Percentiles rank a stretch among this genome's conserved stretches.
Evolutionary conservation across 2,797 vertebrate genomes (phyloP).

Genomic region (Gallinago stenura): DNA sequence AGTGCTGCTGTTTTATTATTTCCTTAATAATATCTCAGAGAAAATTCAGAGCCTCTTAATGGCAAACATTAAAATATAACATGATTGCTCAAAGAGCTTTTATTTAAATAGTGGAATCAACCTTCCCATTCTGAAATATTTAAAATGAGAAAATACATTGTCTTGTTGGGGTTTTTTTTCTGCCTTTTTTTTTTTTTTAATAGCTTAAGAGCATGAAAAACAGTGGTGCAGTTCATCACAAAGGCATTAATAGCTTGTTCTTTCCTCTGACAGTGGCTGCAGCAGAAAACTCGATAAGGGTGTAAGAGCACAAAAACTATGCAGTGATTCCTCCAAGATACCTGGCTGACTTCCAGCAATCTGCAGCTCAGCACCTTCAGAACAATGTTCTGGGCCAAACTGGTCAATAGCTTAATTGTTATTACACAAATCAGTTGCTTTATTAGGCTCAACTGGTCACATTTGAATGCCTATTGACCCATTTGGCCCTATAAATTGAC

Average conservation of each 20-base stretch:
- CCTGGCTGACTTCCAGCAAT: neutral
- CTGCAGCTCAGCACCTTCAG: neutral
- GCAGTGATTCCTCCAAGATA: neutral
- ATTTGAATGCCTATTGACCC: neutral
- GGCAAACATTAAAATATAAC: neutral
- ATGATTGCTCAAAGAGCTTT: neutral
- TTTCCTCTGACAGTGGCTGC: neutral
- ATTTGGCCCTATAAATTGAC: neutral
- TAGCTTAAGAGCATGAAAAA: neutral
- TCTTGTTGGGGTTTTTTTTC: fast-evolving
- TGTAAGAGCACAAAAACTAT: neutral
- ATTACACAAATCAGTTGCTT: neutral
- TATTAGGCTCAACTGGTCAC: neutral
- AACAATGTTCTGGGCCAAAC: neutral
- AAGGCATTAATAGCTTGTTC: neutral
- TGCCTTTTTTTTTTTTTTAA: neutral
- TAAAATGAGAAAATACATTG: neutral
- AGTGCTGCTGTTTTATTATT: neutral
- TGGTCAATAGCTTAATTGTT: neutral
- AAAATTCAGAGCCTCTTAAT: neutral
- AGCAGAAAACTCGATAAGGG: neutral
- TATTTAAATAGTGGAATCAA: neutral
- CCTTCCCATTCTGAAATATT: neutral
- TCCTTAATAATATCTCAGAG: neutral
- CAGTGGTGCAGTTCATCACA: neutral